Percentiles rank a stretch among this genome's conserved stretches.
These are phyloP conservation scores for Hypocryptadius cinnamomeus DNA, from an alignment of 2,113 vertebrate species.

Conservation along the genomic window DNA sequence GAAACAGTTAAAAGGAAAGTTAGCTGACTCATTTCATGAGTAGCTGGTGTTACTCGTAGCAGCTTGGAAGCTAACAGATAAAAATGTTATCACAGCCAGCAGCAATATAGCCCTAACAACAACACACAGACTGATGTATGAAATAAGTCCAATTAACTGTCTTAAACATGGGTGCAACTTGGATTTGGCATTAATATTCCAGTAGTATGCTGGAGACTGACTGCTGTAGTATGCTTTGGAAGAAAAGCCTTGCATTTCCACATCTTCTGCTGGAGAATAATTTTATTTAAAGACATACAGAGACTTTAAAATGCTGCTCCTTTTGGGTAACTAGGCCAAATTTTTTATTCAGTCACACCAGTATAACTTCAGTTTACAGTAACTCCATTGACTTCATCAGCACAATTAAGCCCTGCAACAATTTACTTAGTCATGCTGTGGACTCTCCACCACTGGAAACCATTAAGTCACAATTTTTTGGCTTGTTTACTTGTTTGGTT, in stretches of 20 bases:
- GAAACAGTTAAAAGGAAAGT: slow-evolving; percentile 66
- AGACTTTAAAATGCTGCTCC: slow-evolving; percentile 5
- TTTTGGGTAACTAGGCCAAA: slow-evolving; percentile 2
- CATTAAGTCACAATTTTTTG: neutral
- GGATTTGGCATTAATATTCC: slow-evolving; percentile 13
- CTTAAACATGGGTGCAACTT: neutral
- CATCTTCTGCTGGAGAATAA: neutral
- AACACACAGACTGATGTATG: neutral
- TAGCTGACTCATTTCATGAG: slow-evolving; percentile 66
- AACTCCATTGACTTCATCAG: neutral
- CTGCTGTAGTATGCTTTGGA: neutral
- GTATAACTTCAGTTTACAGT: neutral
- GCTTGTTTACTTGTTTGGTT: neutral
- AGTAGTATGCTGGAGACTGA: neutral
- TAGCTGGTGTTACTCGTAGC: slow-evolving; percentile 39
- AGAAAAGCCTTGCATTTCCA: neutral
- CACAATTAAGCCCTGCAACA: neutral
- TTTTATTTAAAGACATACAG: neutral
- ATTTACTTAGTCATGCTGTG: neutral
- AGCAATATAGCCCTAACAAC: slow-evolving; percentile 35
- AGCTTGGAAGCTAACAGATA: slow-evolving; percentile 60
- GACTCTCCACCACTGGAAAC: neutral
- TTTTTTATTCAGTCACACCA: neutral
- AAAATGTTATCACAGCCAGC: slow-evolving; percentile 56
- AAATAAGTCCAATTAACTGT: slow-evolving; percentile 20